Conservation (phyloP, 2,888 invertebrate genomes). For the Phyto melanocephala region DNA sequence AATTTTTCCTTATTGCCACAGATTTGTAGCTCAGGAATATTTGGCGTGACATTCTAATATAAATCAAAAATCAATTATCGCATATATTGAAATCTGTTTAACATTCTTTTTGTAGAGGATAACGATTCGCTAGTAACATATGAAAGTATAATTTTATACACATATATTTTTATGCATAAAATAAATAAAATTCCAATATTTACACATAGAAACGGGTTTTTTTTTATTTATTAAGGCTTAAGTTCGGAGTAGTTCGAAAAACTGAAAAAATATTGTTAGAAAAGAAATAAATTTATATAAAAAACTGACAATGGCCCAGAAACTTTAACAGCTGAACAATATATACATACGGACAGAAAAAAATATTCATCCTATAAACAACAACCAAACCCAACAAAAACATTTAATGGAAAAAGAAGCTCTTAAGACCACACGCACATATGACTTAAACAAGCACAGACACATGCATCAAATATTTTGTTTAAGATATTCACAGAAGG, state of each 20-base stretch:
- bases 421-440: constrained; percentile 25
- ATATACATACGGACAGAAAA: constrained; percentile 10
- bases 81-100: no score
- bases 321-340: neutral
- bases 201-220: neutral
- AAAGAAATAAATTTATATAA: constrained; percentile 6
- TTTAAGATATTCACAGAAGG: neutral
- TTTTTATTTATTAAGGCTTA: neutral
- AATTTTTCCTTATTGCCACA: no score
- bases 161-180: constrained; percentile 22
- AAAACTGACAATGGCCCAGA: neutral
- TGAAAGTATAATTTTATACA: constrained; percentile 17
- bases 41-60: no score
- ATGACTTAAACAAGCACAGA: neutral
- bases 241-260: neutral
- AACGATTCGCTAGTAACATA: neutral
- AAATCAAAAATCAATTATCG: no score
- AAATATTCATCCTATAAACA: neutral
- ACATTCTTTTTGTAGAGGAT: no score
- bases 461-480: neutral
- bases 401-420: constrained; percentile 1
- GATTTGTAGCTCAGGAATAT: no score
- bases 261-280: neutral
- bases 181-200: neutral
- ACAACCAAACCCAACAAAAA: neutral